Percentiles rank a stretch among this genome's conserved stretches.
Conservation (phyloP, 30 jellyfish, hydroid and myxozoan species). For the Chironex yamaguchii region DNA sequence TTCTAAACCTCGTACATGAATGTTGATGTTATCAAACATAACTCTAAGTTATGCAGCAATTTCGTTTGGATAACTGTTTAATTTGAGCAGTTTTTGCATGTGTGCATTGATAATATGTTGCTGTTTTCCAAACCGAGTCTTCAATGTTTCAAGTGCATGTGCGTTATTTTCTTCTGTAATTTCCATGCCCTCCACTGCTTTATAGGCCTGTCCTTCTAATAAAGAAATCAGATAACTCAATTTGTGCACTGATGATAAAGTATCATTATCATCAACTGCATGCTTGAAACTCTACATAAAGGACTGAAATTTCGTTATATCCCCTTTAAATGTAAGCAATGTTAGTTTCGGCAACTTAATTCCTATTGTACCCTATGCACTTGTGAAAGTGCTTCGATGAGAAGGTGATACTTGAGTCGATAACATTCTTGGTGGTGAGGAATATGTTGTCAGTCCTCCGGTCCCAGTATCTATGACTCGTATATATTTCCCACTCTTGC, state of each 20-base stretch:
- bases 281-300: constrained; percentile 47
- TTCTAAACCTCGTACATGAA: constrained; percentile 60
- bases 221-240: constrained; percentile 53
- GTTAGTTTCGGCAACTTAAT: constrained; percentile 40
- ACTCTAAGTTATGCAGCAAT: not conserved
- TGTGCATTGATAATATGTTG: constrained; percentile 57
- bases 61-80: constrained; percentile 11
- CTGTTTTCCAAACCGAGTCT: constrained; percentile 51
- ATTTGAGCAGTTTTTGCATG: constrained; percentile 57
- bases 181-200: constrained; percentile 54
- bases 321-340: constrained; percentile 44
- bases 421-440: too few relatives aligned
- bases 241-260: constrained; percentile 30
- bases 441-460: too few relatives aligned
- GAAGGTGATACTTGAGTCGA: too few relatives aligned
- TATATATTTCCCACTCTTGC: not conserved
- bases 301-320: not conserved
- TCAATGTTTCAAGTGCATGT: constrained; percentile 47
- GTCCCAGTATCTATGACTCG: not conserved
- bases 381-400: too few relatives aligned
- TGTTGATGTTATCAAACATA: constrained; percentile 31
- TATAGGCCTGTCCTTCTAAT: constrained; percentile 66
- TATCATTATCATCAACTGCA: constrained; percentile 59
- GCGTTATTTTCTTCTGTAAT: constrained; percentile 45
- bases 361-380: too few relatives aligned